Evolutionary conservation across 2,888 invertebrate species (phyloP), one percentile per base, ranked within the genome.

Genomic region (Protodeltote pygarga): DNA sequence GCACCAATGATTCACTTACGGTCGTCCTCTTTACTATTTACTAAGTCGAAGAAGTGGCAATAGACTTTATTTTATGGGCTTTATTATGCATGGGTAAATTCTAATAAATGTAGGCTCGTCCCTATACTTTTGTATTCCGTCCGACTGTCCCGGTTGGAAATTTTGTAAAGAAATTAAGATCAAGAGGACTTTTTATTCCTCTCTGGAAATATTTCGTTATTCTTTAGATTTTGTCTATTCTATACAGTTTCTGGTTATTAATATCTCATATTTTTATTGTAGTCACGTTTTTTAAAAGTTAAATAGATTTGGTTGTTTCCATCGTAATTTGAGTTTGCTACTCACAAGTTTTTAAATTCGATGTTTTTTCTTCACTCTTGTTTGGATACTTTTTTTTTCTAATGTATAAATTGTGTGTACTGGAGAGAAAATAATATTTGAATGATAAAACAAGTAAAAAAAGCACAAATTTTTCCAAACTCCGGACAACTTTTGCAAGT

Each of bases 1-100:
- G 50, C 64, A 55, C 53, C 71, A 58, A 64, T 73, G 71, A 70
- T 70, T 69, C 66, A 69, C 63, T 68, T 69, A 58, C 38, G 46
- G 46, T 50, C 53, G 54, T 48, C 53, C 66, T 60, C 60, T 68
- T 51, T 57, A 63, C 48, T 63, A 62, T 62, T 59, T 46, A 68
- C 65, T 61, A 42, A 58, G 40, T 33, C 48, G 23, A 24, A 50
- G 47, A 64, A 67, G 61, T 64, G 65, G 40, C 68, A 53, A 61
- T 49, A 52, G 41, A 61, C 39, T 51, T 51, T 61, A 61, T 37
- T 51, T 51, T 61, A 50, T 32, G 49, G 47, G 33, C 48, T 64
- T 65, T 52, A 62, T 54, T 59, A 65, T 62, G 54, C 66, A 54
- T 46, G 47, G 45, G 53, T 61, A 33, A 53, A 53, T 48, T 63